These are phyloP conservation scores for Cryptotis parvus DNA, from an alignment of 2,113 vertebrate species.

Conservation along the genomic window DNA sequence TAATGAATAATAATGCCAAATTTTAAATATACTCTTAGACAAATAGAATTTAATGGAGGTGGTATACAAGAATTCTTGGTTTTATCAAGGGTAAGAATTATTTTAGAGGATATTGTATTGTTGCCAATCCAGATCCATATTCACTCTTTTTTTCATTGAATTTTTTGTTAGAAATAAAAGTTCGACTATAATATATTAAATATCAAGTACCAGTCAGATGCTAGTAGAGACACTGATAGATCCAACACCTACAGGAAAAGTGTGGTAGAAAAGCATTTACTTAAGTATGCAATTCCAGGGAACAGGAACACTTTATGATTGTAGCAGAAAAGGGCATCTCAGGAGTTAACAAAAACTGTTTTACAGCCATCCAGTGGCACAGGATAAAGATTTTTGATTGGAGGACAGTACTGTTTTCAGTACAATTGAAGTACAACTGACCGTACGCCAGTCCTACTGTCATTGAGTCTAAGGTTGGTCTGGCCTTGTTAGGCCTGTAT, in stretches of 20 bases:
- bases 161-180: constrained; percentile 3
- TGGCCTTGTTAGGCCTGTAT: no score
- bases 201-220: not conserved
- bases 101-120: not conserved
- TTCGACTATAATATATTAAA: not conserved
- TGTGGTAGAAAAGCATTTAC: not conserved
- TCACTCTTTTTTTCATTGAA: not conserved
- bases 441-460: no score
- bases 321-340: not conserved
- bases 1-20: not conserved
- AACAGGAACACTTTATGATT: not conserved
- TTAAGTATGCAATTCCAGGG: not conserved
- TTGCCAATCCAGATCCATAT: not conserved
- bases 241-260: no score
- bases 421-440: no score
- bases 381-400: not conserved
- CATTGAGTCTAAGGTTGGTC: no score
- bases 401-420: no score
- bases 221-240: not conserved
- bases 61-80: not conserved
- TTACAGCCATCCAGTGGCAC: not conserved
- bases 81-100: not conserved
- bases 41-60: not conserved
- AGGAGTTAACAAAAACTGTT: not conserved
- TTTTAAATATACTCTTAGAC: constrained; percentile 46